phyloP scores from a whole-genome alignment of 2,113 vertebrate species.

The Nibea albiflora region DNA sequence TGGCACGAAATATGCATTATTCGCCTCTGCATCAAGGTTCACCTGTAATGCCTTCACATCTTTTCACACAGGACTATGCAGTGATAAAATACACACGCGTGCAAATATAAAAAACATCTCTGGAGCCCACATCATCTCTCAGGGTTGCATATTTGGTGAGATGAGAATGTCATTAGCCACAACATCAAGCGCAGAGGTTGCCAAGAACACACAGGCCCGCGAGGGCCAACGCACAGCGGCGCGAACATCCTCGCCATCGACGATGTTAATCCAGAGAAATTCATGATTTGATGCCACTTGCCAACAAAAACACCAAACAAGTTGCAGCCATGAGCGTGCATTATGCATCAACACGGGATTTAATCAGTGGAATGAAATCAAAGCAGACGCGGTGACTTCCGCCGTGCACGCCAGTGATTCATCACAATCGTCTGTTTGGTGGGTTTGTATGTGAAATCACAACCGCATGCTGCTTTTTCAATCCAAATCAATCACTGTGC shows the following conservation, averaged over 20 bases:
- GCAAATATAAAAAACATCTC: background rate
- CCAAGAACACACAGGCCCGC: slow-evolving; percentile 23
- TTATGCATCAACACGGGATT: background rate
- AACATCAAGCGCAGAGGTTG: slow-evolving; percentile 12
- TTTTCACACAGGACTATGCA: background rate
- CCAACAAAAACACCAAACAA: background rate
- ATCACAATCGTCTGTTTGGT: slow-evolving; percentile 22
- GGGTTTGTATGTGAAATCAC: slow-evolving; percentile 1
- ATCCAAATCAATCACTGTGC: slow-evolving; percentile 27
- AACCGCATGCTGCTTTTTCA: slow-evolving; percentile 17
- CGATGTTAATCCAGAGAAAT: slow-evolving; percentile 9
- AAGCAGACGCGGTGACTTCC: background rate
- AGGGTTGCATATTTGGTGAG: background rate
- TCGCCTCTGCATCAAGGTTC: background rate
- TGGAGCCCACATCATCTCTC: background rate
- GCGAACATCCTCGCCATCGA: background rate
- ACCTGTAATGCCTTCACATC: background rate
- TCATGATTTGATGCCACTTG: background rate
- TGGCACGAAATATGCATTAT: background rate
- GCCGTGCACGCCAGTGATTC: slow-evolving; percentile 18
- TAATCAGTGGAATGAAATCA: slow-evolving; percentile 8
- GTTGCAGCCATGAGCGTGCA: background rate
- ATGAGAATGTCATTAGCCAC: slow-evolving; percentile 1
- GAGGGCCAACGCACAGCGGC: slow-evolving; percentile 1
- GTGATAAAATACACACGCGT: background rate